Percentiles rank a stretch among this genome's conserved stretches.
Evolutionary conservation across 2,888 invertebrate genomes (phyloP).

Genomic region (Acleris emargana): DNA sequence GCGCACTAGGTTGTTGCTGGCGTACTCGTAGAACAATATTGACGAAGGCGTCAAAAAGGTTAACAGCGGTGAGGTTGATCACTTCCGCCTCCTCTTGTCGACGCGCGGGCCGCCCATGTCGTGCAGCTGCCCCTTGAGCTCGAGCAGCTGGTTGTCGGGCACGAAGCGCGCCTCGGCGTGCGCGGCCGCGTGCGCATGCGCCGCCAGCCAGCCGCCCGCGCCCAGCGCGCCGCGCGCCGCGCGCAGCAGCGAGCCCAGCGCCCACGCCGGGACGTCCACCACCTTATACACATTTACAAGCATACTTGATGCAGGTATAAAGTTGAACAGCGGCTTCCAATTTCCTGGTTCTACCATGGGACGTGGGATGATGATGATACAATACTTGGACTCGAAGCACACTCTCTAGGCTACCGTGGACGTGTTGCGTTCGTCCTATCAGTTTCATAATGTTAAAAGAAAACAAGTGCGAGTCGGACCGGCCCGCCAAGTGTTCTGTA

Average conservation of each 20-base stretch:
- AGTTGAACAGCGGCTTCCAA: too few relatives aligned
- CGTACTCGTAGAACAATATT: too few relatives aligned
- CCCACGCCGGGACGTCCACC: slow-evolving; percentile 84
- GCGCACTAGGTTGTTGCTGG: too few relatives aligned
- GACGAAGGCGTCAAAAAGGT: too few relatives aligned
- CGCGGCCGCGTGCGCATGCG: slow-evolving; percentile 86
- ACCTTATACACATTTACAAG: slow-evolving; percentile 59
- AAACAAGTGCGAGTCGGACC: too few relatives aligned
- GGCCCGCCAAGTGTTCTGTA: too few relatives aligned
- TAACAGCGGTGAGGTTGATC: slow-evolving; percentile 31
- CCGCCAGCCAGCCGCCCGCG: slow-evolving; percentile 88
- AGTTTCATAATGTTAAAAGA: too few relatives aligned
- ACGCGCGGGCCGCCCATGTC: slow-evolving; percentile 84
- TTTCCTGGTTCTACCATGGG: too few relatives aligned
- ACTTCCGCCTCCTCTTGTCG: slow-evolving; percentile 71
- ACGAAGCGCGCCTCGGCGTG: slow-evolving; percentile 90
- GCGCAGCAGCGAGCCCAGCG: slow-evolving; percentile 89
- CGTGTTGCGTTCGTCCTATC: too few relatives aligned
- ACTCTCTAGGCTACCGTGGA: too few relatives aligned
- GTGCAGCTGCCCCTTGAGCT: slow-evolving; percentile 89
- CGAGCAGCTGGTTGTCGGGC: slow-evolving; percentile 91
- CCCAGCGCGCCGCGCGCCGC: slow-evolving; percentile 89
- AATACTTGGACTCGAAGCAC: too few relatives aligned
- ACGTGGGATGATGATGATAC: too few relatives aligned
- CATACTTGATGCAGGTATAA: neutral